Evolutionary conservation across 2,113 vertebrate genomes (phyloP), one percentile per base, ranked within the genome.

Genomic region (Chinchilla lanigera): DNA sequence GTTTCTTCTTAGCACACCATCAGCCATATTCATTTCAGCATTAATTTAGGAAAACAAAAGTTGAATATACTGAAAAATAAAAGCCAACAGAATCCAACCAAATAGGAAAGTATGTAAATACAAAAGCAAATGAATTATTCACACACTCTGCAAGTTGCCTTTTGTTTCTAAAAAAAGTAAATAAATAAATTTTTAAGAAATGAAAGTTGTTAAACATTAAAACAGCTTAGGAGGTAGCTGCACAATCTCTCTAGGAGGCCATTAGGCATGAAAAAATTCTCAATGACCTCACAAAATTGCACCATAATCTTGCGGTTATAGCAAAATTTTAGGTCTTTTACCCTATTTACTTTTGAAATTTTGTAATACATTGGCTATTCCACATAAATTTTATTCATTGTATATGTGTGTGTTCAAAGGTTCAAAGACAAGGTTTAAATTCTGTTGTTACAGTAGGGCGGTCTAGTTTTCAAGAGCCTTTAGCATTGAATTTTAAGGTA

Each of bases 81-180:
- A 97, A 83, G 71, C 1, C 22, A 93, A 26, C 47, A 92, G 96
- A 89, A 94, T 78, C 63, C 82, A 73, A 87, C 80, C 78, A 97
- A 83, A 85, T 96, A 75, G 92, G 91, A 97, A 82, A 75, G 20
- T 95, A 93, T 96, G 86, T 80, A 81, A 95, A 52, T 93, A 44
- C 30, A 90, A 92, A 96, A 93, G 33, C 90, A 95, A 67, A 96
- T 94, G 61, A 90, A 98, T 97, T 97, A 97, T 63, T 95, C 94
- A 95, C 94, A 95, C 1, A 33, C 94, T 97, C 78, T 88, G 94
- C 87, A 94, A 90, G 97, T 98, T 97, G 90, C 90, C 91, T 93
- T 94, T 92, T 44, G 26, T 63, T 85, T n/a, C 65, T 41, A 12
- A 44, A 52, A 67, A 87, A 85, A 47, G n/a, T 35, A 63, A 12